A percentile compares a stretch with the other conserved stretches of the same genome.
Conservation (phyloP, 2,797 vertebrate species). For the Fratercula arctica region DNA sequence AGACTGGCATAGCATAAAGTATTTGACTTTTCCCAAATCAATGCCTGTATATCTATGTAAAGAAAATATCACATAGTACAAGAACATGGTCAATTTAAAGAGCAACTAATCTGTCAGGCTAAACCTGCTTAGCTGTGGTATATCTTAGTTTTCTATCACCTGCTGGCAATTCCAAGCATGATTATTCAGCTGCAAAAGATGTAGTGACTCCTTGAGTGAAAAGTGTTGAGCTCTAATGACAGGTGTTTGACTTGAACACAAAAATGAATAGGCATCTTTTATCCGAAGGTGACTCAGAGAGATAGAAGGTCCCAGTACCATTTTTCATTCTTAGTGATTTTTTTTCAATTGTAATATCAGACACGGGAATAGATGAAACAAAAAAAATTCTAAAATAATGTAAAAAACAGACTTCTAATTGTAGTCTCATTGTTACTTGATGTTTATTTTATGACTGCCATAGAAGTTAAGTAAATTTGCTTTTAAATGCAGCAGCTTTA, state of each 20-base stretch:
- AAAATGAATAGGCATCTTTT: conserved; percentile 5
- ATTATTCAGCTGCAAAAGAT: not conserved
- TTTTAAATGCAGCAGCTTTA: conserved; percentile 35
- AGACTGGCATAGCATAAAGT: not conserved
- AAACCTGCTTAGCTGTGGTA: not conserved
- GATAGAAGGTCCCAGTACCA: not conserved
- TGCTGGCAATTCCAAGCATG: conserved; percentile 8
- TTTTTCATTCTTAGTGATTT: not conserved
- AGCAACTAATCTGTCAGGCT: not conserved
- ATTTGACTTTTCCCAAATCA: not conserved
- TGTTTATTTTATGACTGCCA: not conserved
- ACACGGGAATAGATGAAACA: not conserved
- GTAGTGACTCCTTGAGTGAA: not conserved
- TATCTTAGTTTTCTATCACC: not conserved
- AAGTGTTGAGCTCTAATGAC: not conserved
- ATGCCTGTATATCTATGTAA: not conserved
- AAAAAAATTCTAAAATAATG: not conserved
- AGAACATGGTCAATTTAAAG: not conserved
- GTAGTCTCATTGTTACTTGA: not conserved
- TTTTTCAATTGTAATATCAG: not conserved
- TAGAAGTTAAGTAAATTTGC: not conserved
- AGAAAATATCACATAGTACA: not conserved
- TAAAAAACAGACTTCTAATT: not conserved
- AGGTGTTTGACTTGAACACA: not conserved
- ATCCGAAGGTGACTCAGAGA: not conserved